These are phyloP conservation scores for Sardina pilchardus DNA, from an alignment of 2,113 vertebrate species.

Conservation along the genomic window DNA sequence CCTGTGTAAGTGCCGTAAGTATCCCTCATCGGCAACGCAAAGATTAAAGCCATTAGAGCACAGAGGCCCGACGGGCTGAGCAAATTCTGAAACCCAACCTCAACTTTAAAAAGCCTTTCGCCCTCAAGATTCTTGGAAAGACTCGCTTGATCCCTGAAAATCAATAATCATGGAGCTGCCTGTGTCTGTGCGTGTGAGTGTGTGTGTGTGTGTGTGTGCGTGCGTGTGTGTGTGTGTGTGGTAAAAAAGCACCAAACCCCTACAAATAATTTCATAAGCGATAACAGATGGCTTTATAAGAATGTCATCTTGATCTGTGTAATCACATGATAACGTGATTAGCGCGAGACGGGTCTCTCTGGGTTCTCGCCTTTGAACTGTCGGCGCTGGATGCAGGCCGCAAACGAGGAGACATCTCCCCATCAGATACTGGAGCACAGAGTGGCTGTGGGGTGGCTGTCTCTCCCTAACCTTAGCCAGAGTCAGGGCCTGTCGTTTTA, in stretches of 20 bases:
- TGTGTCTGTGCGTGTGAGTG: background rate
- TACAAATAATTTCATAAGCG: conserved; percentile 12
- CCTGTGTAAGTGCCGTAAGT: conserved; percentile 3
- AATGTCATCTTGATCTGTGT: conserved; percentile 5
- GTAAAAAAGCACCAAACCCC: background rate
- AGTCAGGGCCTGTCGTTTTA: background rate
- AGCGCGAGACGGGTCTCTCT: background rate
- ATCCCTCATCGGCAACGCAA: background rate
- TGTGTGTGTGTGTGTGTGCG: background rate
- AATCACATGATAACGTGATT: conserved; percentile 12
- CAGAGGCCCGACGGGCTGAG: background rate
- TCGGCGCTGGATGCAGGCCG: background rate
- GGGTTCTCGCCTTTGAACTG: background rate
- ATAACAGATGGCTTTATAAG: background rate
- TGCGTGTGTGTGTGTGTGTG: background rate
- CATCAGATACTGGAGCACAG: background rate
- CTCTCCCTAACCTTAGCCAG: background rate
- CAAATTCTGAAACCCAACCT: conserved; percentile 1
- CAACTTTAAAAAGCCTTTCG: conserved; percentile 6
- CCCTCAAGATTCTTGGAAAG: conserved; percentile 16
- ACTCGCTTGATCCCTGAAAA: conserved; percentile 11
- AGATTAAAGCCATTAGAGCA: conserved; percentile 1
- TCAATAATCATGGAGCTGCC: background rate
- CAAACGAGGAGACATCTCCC: background rate
- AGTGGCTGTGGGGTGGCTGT: background rate